Evolutionary conservation across 1,140 invertebrate genomes (phyloP).

Genomic region (Drosophila mayri): DNA sequence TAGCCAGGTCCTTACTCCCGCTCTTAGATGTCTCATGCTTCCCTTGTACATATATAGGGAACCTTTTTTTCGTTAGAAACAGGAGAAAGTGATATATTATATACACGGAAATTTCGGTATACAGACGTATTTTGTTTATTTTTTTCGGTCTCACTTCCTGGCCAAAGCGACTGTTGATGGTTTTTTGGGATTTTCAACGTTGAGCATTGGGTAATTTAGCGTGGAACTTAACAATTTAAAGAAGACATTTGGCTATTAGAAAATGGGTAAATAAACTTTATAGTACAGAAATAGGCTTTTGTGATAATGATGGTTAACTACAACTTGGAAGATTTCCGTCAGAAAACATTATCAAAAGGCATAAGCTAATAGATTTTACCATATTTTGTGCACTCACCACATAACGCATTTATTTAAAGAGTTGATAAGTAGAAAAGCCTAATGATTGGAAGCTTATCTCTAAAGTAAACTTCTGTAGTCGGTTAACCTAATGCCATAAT

Average conservation of each 20-base stretch:
- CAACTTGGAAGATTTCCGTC: not conserved
- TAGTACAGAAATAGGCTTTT: not conserved
- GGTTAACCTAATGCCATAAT: constrained; percentile 1
- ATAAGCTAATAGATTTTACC: not conserved
- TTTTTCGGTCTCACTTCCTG: constrained; percentile 2
- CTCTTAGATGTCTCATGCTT: not conserved
- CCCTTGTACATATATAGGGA: constrained; percentile 22
- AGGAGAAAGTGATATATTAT: constrained; percentile 68
- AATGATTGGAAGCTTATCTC: not conserved
- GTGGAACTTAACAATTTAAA: constrained; percentile 11
- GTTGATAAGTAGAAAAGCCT: not conserved
- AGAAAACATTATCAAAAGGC: not conserved
- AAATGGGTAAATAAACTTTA: not conserved
- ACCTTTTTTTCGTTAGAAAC: constrained; percentile 3
- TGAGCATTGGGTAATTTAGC: constrained; percentile 1
- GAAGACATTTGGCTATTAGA: not conserved
- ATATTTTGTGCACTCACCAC: not conserved
- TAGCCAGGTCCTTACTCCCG: constrained; percentile 17
- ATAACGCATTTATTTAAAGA: not conserved
- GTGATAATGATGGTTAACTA: not conserved
- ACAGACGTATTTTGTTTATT: not conserved
- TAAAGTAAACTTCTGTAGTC: not conserved
- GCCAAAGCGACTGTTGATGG: constrained; percentile 62
- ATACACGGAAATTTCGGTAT: constrained; percentile 1
- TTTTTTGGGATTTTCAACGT: constrained; percentile 29